Percentiles rank a stretch among this genome's conserved stretches.
phyloP scores from a whole-genome alignment of 1,140 invertebrate genomes.

The Charaxes varanes region DNA sequence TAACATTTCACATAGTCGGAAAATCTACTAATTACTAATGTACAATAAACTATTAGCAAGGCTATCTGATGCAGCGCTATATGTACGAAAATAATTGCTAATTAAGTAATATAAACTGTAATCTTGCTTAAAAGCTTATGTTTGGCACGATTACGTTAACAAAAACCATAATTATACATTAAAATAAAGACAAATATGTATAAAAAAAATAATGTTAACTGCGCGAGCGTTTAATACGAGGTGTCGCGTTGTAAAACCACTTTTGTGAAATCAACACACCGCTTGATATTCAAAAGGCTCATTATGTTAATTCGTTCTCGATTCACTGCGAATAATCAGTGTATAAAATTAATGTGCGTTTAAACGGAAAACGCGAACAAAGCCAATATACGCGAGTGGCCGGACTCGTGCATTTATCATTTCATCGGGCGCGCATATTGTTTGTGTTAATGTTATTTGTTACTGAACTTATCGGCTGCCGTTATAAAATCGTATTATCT shows the following conservation, averaged over 20 bases:
- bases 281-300: slow-evolving; percentile 38
- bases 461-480: slow-evolving; percentile 53
- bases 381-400: slow-evolving; percentile 55
- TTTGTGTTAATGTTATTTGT: slow-evolving; percentile 71
- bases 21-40: no score
- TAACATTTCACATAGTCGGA: no score
- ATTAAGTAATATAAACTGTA: no score
- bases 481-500: slow-evolving; percentile 60
- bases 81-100: no score
- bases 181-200: no score
- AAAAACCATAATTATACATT: no score
- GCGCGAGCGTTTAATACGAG: slow-evolving; percentile 19
- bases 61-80: no score
- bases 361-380: slow-evolving; percentile 67
- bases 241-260: slow-evolving; percentile 27
- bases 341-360: slow-evolving; percentile 69
- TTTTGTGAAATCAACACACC: slow-evolving; percentile 18
- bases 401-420: slow-evolving; percentile 60
- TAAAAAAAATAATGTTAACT: no score
- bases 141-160: no score
- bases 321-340: slow-evolving; percentile 65
- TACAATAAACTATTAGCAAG: no score
- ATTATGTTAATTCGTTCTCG: slow-evolving; percentile 68
- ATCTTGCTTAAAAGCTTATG: no score
- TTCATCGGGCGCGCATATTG: slow-evolving; percentile 56